Base-by-base conservation (phyloP, 2,113 vertebrate species). In the Leptocoma aspasia region DNA sequence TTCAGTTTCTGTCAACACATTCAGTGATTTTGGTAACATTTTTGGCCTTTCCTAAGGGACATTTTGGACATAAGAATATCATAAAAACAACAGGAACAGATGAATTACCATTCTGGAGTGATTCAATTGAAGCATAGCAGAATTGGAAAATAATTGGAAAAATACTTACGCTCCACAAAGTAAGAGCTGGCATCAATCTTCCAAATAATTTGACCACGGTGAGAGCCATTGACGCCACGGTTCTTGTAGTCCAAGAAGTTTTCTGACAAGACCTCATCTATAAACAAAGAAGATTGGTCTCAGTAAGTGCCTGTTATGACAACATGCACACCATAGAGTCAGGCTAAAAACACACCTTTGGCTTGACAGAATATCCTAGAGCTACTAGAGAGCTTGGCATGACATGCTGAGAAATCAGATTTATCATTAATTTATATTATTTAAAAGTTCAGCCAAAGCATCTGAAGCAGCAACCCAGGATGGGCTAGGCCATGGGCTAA, bases 201-300 rank as follows among this genome's bases (percentile, higher is more conserved):
- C 99, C 99, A 99, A 73, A 99, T 96, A 72, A 99, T 99, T 96
- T 99, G 99, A 59, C 99, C 99, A 93, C 98, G 98, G 80, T 99
- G 99, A 93, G 99, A 99, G 49, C 99, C 99, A 77, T 98, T 99
- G 93, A 99, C 98, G 0, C 99, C 99, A 86, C 99, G 98, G 92
- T 99, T 99, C 95, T 99, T 99, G 94, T 99, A 99, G 97, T 99
- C 99, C 98, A 99, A 88, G 91, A 99, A 99, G 94, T 99, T 99
- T 97, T 99, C 99, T 0, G 99, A 99, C 77, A 99, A 97, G 54
- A 98, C 97, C 94, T 99, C 99, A 97, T 99, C 99, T 99, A 82
- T 14, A 77, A 93, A 95, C 52, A 59, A 92, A 59, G 88, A 53
- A 80, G 71, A 93, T 0, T 1, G 1, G 28, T 42, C 30, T 91